phyloP scores from a whole-genome alignment of 2,888 invertebrate genomes.

The Furcula furcula region DNA sequence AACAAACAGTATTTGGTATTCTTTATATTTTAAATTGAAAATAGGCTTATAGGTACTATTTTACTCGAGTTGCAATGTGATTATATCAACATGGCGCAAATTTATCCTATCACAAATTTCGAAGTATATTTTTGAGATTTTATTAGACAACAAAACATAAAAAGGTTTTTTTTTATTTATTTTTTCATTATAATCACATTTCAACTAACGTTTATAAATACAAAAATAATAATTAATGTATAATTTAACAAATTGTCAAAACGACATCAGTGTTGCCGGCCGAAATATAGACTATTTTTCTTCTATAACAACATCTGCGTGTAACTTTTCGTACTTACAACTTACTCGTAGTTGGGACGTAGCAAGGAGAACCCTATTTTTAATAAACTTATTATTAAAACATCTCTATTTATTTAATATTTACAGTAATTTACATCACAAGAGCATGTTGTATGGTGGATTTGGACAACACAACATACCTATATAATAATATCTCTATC shows the following conservation, averaged over 20 bases:
- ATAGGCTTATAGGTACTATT: constrained; percentile 78
- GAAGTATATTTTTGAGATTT: constrained; percentile 24
- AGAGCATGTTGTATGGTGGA: constrained; percentile 60
- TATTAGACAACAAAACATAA: constrained; percentile 28
- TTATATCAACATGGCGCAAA: constrained; percentile 45
- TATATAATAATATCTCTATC: constrained; percentile 27
- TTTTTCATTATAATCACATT: constrained; percentile 54
- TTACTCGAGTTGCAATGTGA: constrained; percentile 65
- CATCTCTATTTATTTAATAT: constrained; percentile 55
- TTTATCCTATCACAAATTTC: constrained; percentile 36
- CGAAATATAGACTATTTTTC: constrained; percentile 31
- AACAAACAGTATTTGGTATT: constrained; percentile 42
- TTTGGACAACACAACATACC: constrained; percentile 35
- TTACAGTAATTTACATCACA: constrained; percentile 81
- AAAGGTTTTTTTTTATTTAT: constrained; percentile 22
- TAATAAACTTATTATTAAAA: constrained; percentile 58
- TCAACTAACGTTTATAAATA: constrained; percentile 63
- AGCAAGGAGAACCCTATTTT: constrained; percentile 44
- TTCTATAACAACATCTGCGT: constrained; percentile 31
- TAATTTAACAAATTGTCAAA: constrained; percentile 64
- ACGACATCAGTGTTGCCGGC: constrained; percentile 48
- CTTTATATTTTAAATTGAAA: constrained; percentile 73
- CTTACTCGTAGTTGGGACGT: constrained; percentile 50
- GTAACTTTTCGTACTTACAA: constrained; percentile 65
- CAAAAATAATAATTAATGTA: constrained; percentile 59